Percentiles rank a stretch among this genome's conserved stretches.
phyloP scores from a whole-genome alignment of 2,888 invertebrate genomes.

The Caenorhabditis sp. region DNA sequence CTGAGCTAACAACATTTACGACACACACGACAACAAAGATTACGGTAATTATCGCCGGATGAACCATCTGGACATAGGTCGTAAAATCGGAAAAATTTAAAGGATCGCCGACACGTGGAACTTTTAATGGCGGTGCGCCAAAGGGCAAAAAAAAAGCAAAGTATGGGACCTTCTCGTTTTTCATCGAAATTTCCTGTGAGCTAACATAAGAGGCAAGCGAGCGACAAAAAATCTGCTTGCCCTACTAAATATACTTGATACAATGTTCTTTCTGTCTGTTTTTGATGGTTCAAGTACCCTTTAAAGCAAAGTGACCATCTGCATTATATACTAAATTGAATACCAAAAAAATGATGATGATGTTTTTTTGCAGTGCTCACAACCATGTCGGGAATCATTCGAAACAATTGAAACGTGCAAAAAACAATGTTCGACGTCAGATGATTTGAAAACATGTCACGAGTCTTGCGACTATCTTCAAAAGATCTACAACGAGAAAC shows the following conservation, averaged over 20 bases:
- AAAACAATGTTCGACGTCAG: constrained; percentile 19
- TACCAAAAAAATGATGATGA: background rate
- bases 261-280: constrained; percentile 1
- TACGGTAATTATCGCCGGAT: constrained; percentile 6
- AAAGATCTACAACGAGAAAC: constrained; percentile 66
- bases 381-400: constrained; percentile 63
- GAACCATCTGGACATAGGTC: background rate
- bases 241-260: background rate
- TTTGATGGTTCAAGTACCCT: background rate
- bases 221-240: background rate
- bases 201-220: background rate
- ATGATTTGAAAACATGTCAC: constrained; percentile 52
- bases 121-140: background rate
- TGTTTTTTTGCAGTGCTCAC: constrained; percentile 68
- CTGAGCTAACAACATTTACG: background rate
- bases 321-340: background rate
- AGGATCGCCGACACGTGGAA: background rate
- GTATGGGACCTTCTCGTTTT: too few species aligned
- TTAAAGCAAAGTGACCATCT: background rate
- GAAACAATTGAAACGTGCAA: constrained; percentile 40
- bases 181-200: too few species aligned
- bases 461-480: constrained; percentile 71
- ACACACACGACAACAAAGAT: background rate
- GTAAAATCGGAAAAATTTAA: background rate
- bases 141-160: background rate